phyloP scores from a whole-genome alignment of 2,797 vertebrate species.

The Chaetophractus vellerosus region DNA sequence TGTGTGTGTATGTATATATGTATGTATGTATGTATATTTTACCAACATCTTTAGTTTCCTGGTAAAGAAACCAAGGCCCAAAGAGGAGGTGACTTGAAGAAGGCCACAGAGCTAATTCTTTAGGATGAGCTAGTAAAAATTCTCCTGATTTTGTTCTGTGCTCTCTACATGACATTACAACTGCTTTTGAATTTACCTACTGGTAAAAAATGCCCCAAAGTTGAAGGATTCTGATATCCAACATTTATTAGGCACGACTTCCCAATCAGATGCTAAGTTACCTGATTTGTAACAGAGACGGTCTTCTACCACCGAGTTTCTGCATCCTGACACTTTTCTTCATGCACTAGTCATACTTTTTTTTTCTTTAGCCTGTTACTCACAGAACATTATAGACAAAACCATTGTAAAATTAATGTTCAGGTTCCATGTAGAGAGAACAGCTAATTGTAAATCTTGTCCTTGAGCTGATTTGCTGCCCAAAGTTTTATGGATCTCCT shows the following conservation, averaged over 20 bases:
- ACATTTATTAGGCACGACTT: not conserved
- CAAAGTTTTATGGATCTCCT: constrained; percentile 38
- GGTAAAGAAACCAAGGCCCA: constrained; percentile 12
- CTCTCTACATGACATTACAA: not conserved
- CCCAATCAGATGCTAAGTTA: not conserved
- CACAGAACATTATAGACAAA: constrained; percentile 54
- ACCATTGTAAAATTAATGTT: constrained; percentile 51
- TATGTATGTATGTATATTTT: not conserved
- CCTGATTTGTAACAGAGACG: constrained; percentile 10
- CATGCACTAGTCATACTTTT: not conserved
- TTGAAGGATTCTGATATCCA: constrained; percentile 34
- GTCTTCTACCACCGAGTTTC: not conserved
- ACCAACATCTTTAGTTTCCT: constrained; percentile 43
- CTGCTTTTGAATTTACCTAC: constrained; percentile 37
- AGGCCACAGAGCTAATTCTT: not conserved
- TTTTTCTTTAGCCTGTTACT: not conserved
- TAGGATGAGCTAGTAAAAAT: not conserved
- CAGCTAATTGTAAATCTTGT: constrained; percentile 31
- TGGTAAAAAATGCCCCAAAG: not conserved
- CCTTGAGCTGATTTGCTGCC: constrained; percentile 9
- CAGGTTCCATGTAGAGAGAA: constrained; percentile 1
- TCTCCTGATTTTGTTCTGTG: not conserved
- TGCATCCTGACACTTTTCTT: not conserved
- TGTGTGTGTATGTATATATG: too few species aligned
- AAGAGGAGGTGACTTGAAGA: constrained; percentile 28